Evolutionary conservation across 1,140 invertebrate genomes (phyloP).

Genomic region (Nixonia krombeini): DNA sequence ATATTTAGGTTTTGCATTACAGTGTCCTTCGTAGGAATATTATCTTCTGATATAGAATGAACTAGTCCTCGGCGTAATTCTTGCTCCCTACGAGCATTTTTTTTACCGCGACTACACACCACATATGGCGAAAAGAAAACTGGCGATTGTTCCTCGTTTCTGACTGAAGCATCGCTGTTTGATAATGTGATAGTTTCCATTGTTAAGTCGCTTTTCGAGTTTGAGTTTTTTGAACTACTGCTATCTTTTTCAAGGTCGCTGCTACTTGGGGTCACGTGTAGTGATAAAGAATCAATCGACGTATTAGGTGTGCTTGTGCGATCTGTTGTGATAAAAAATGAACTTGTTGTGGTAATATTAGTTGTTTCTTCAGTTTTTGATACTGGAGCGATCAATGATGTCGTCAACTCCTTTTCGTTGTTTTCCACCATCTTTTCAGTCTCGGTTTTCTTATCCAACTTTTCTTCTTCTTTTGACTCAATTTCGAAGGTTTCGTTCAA

Average conservation of each 20-base stretch:
- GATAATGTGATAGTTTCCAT: not conserved
- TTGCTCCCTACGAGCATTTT: conserved; percentile 66
- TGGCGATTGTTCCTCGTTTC: conserved; percentile 1
- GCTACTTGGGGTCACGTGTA: conserved; percentile 25
- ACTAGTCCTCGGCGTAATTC: conserved; percentile 58
- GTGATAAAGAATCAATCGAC: conserved; percentile 59
- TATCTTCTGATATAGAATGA: conserved; percentile 6
- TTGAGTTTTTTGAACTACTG: not conserved
- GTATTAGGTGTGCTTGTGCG: conserved; percentile 20
- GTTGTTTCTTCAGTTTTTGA: not conserved
- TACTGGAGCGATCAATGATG: conserved; percentile 12
- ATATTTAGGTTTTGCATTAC: conserved; percentile 62
- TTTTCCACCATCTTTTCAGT: conserved; percentile 4
- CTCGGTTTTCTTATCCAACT: not conserved
- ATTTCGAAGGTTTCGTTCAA: not conserved
- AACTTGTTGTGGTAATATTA: not conserved
- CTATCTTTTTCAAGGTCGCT: not conserved
- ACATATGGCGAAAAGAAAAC: conserved; percentile 58
- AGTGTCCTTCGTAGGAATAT: conserved; percentile 62
- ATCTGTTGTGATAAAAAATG: conserved; percentile 7
- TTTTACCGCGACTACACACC: conserved; percentile 66
- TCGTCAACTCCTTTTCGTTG: not conserved
- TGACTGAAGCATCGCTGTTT: not conserved
- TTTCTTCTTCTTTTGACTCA: not conserved
- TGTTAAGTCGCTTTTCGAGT: not conserved